phyloP scores from a whole-genome alignment of 2,797 vertebrate species.

The Neosilurus mollespiculum region DNA sequence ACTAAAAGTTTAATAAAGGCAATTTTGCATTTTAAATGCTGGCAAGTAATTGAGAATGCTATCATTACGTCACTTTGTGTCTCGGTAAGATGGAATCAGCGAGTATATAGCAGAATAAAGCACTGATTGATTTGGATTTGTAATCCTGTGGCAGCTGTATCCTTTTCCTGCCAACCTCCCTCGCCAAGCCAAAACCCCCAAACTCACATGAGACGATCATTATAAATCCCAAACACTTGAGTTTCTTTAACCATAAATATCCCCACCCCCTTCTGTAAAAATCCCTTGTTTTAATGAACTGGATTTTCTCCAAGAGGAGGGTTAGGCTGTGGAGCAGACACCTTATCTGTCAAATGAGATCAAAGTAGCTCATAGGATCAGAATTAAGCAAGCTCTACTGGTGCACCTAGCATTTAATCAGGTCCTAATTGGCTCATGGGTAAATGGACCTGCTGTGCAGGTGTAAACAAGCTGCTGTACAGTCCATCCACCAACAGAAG shows the following conservation, averaged over 20 bases:
- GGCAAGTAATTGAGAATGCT: background rate
- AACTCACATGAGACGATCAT: constrained; percentile 51
- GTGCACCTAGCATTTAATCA: constrained; percentile 56
- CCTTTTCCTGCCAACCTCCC: constrained; percentile 45
- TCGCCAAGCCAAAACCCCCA: constrained; percentile 34
- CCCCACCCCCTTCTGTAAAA: constrained; percentile 32
- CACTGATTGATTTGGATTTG: constrained; percentile 45
- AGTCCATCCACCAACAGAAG: constrained; percentile 35
- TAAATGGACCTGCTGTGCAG: constrained; percentile 52
- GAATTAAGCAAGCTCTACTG: constrained; percentile 34
- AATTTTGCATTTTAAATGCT: background rate
- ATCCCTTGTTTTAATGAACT: constrained; percentile 58
- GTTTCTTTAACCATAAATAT: constrained; percentile 52
- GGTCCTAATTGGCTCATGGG: constrained; percentile 56
- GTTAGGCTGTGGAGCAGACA: constrained; percentile 49
- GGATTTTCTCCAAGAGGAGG: constrained; percentile 51
- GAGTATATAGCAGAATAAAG: constrained; percentile 42
- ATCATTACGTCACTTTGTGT: background rate
- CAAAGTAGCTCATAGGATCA: constrained; percentile 53
- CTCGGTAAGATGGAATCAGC: constrained; percentile 23
- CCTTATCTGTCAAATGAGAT: constrained; percentile 62
- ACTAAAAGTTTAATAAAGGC: background rate
- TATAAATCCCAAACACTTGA: constrained; percentile 48
- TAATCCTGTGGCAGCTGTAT: constrained; percentile 53
- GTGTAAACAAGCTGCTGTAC: constrained; percentile 55